Conservation (phyloP, 2,113 vertebrate genomes). For the Cranoglanis bouderius region DNA sequence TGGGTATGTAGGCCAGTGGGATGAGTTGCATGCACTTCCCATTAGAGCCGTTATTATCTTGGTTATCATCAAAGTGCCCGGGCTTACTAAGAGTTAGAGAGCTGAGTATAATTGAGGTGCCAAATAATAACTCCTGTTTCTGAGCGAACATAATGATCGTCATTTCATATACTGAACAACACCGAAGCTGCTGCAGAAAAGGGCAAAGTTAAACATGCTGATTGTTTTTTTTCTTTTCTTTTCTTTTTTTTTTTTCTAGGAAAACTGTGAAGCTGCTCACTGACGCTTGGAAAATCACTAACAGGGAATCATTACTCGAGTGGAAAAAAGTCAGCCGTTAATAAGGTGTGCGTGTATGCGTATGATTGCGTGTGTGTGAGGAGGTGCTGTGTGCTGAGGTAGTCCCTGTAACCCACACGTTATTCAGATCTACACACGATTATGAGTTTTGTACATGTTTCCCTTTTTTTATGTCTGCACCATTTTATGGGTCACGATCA, state of each 20-base stretch:
- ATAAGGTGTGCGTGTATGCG: constrained; percentile 29
- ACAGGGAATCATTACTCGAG: constrained; percentile 65
- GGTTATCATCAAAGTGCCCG: not conserved
- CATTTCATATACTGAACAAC: not conserved
- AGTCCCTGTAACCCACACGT: not conserved
- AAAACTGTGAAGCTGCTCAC: constrained; percentile 68
- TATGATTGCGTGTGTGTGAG: not conserved
- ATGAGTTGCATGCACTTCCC: constrained; percentile 19
- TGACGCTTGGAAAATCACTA: constrained; percentile 69
- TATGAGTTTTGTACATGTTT: not conserved
- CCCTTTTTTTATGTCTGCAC: constrained; percentile 1
- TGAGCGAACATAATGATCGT: not conserved
- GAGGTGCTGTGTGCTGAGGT: not conserved
- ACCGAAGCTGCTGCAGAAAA: not conserved
- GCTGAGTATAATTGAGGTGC: not conserved
- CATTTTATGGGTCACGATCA: not conserved
- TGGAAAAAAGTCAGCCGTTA: constrained; percentile 67
- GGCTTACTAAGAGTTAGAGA: not conserved
- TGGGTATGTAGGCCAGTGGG: constrained; percentile 15
- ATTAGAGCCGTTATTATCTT: constrained; percentile 2
- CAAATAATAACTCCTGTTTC: not conserved
- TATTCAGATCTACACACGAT: constrained; percentile 6
- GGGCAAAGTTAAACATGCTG: not conserved
- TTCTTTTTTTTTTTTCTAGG: constrained; percentile 57
- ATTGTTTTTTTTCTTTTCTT: not conserved